Conservation (phyloP, 2,113 vertebrate genomes). For the Cochlearius cochlearius region DNA sequence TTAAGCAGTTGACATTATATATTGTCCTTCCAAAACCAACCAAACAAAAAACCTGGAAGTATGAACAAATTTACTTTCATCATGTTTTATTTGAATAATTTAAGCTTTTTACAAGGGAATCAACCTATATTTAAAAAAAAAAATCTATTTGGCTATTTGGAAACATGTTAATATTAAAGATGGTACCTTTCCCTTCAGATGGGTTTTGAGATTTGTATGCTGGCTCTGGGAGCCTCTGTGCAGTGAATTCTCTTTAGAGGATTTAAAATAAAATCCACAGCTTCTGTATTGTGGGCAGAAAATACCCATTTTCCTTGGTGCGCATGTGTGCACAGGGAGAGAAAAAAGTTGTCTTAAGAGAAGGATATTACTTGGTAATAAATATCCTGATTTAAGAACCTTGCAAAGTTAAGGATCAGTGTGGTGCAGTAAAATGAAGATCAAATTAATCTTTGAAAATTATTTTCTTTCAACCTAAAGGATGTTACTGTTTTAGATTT, state of each 20-base stretch:
- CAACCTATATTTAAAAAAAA: slow-evolving; percentile 2
- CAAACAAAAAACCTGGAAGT: neutral
- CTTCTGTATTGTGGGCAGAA: neutral
- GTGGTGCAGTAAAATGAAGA: neutral
- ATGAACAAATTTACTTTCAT: neutral
- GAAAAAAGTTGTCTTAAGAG: neutral
- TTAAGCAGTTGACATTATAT: neutral
- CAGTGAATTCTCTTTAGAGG: neutral
- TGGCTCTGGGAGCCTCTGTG: neutral
- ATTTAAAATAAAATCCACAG: slow-evolving; percentile 15
- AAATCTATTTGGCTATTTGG: neutral
- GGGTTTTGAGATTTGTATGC: neutral
- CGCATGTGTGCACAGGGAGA: neutral
- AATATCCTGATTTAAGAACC: slow-evolving; percentile 13
- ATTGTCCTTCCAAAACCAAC: neutral
- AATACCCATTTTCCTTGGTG: slow-evolving; percentile 15
- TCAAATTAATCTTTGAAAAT: neutral
- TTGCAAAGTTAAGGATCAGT: neutral
- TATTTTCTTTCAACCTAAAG: neutral
- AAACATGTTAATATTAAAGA: slow-evolving; percentile 20
- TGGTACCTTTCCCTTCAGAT: neutral
- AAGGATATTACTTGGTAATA: neutral
- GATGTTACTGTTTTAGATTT: neutral
- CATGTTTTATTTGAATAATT: neutral
- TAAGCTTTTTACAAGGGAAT: neutral